Conservation (phyloP, 2,797 vertebrate genomes). For the Lepidocolaptes lacrymiger region DNA sequence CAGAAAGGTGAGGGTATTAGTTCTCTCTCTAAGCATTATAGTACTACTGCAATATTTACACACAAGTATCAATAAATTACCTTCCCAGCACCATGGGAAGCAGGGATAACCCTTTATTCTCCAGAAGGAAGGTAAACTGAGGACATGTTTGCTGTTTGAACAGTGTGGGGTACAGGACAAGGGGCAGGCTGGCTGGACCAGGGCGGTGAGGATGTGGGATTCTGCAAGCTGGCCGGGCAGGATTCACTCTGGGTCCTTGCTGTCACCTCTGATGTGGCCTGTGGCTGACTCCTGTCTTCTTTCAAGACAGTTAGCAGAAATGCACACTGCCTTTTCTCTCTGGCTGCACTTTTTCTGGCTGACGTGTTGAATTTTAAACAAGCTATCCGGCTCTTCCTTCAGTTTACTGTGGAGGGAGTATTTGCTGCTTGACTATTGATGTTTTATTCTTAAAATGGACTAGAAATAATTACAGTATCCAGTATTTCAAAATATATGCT, state of each 20-base stretch:
- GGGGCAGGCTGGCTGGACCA: not conserved
- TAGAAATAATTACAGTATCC: not conserved
- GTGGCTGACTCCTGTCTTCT: not conserved
- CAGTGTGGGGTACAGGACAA: fast-evolving
- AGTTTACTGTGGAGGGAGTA: not conserved
- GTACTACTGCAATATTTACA: not conserved
- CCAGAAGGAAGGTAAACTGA: not conserved
- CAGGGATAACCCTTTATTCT: not conserved
- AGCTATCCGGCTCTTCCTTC: not conserved
- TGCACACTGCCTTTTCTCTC: not conserved
- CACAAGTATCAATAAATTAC: not conserved
- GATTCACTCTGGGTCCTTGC: not conserved
- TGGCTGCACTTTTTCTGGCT: not conserved
- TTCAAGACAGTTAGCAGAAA: not conserved
- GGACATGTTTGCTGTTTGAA: not conserved
- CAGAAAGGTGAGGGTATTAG: not conserved
- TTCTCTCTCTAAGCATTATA: not conserved
- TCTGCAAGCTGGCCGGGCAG: not conserved
- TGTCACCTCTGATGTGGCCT: not conserved
- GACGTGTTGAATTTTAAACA: constrained; percentile 11
- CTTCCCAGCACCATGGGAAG: not conserved
- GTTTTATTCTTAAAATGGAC: not conserved
- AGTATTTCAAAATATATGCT: not conserved
- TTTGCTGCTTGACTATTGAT: not conserved
- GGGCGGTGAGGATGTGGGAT: not conserved